Evolutionary conservation across 2,797 vertebrate species (phyloP).

Genomic region (Etheostoma nigrum): DNA sequence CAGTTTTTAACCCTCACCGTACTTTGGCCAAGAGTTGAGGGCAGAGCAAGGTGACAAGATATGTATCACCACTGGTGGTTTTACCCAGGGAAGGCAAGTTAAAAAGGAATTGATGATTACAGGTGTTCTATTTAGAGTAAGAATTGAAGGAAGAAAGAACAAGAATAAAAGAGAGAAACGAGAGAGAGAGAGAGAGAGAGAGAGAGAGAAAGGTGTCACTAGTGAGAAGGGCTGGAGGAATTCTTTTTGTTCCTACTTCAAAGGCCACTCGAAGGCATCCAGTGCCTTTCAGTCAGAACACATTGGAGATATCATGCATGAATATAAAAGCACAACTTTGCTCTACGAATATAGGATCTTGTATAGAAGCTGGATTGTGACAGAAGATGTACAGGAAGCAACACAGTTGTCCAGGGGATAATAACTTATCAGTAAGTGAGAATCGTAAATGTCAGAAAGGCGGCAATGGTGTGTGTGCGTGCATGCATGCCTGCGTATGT

Average conservation of each 20-base stretch:
- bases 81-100: constrained; percentile 51
- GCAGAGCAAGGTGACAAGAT: constrained; percentile 10
- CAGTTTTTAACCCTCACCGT: constrained; percentile 25
- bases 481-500: constrained; percentile 2
- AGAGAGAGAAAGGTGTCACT: constrained; percentile 38
- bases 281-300: constrained; percentile 59
- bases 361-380: constrained; percentile 35
- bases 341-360: constrained; percentile 44
- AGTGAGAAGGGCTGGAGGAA: constrained; percentile 63
- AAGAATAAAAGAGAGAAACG: neutral
- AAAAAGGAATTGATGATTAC: constrained; percentile 76
- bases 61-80: constrained; percentile 35
- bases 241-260: constrained; percentile 83
- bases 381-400: constrained; percentile 37
- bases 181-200: constrained; percentile 1
- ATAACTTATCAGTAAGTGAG: constrained; percentile 49
- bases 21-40: constrained; percentile 14
- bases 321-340: constrained; percentile 66
- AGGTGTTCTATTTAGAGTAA: constrained; percentile 59
- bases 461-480: constrained; percentile 11
- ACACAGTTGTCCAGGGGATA: constrained; percentile 48
- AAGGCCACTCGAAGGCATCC: constrained; percentile 65
- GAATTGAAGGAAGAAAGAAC: neutral
- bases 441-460: constrained; percentile 4
- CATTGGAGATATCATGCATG: constrained; percentile 59